Conservation (phyloP, 2,888 invertebrate species). For the Resseliella maxima region DNA sequence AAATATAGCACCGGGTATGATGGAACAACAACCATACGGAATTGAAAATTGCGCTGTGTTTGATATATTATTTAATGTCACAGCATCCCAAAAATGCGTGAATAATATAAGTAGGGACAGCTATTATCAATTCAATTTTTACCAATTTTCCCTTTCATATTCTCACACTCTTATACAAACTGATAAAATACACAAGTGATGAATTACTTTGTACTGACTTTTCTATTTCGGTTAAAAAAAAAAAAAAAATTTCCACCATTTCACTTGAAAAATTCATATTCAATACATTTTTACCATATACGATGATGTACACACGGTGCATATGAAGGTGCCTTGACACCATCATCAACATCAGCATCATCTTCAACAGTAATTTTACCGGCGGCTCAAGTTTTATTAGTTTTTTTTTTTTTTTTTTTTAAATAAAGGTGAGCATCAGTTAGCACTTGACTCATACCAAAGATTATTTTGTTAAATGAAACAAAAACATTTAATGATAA, state of each 20-base stretch:
- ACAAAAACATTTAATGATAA: constrained; percentile 35
- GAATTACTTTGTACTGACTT: constrained; percentile 12
- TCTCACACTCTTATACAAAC: neutral
- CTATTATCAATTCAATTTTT: constrained; percentile 24
- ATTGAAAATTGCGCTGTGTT: neutral
- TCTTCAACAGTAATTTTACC: no score
- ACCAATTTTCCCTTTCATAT: neutral
- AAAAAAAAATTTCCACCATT: neutral
- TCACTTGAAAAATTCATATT: constrained; percentile 11
- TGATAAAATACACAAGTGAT: neutral
- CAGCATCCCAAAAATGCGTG: neutral
- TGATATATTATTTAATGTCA: constrained; percentile 25
- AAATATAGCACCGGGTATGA: neutral
- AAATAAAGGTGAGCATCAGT: neutral
- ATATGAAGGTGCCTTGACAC: neutral
- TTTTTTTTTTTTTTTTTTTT: neutral
- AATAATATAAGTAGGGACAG: neutral
- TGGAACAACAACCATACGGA: neutral
- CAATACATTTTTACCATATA: neutral
- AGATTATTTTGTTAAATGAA: neutral
- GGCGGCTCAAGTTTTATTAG: neutral
- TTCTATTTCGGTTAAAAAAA: neutral
- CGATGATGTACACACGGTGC: neutral
- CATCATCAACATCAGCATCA: no score
- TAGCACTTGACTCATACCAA: neutral